A percentile compares a stretch with the other conserved stretches of the same genome.
Conservation (phyloP, 2,113 vertebrate genomes). For the Aspidoscelis tigris region DNA sequence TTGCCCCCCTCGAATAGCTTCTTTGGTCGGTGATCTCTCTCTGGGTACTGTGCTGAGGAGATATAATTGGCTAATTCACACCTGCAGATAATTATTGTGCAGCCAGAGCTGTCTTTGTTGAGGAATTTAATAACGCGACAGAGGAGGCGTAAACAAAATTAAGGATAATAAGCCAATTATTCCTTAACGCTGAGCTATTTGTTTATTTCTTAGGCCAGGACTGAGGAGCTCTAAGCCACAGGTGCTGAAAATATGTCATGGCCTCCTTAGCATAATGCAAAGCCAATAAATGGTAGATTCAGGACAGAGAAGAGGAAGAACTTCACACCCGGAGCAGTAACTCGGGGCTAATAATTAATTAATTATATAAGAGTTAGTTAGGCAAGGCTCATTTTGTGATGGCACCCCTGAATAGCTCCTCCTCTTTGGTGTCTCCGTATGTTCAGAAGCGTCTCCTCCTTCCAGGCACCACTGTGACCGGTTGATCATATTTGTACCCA, state of each 20-base stretch:
- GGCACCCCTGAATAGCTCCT: background rate
- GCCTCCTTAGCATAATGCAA: too few relatives aligned
- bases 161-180: background rate
- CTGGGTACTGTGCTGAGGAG: background rate
- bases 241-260: background rate
- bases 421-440: background rate
- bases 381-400: background rate
- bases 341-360: too few relatives aligned
- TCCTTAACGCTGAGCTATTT: background rate
- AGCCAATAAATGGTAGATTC: background rate
- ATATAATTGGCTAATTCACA: slow-evolving; percentile 4
- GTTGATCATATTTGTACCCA: too few relatives aligned
- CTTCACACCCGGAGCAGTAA: background rate
- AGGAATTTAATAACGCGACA: background rate
- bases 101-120: background rate
- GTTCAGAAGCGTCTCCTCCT: background rate
- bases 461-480: background rate
- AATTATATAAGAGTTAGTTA: too few relatives aligned
- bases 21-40: slow-evolving; percentile 16
- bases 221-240: background rate
- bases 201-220: slow-evolving; percentile 7
- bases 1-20: slow-evolving; percentile 1
- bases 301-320: background rate
- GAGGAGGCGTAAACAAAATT: slow-evolving; percentile 8
- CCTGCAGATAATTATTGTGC: slow-evolving; percentile 3